A percentile compares a stretch with the other conserved stretches of the same genome.
Conservation (phyloP, 1,140 invertebrate species). For the Panagrolaimus sp. region DNA sequence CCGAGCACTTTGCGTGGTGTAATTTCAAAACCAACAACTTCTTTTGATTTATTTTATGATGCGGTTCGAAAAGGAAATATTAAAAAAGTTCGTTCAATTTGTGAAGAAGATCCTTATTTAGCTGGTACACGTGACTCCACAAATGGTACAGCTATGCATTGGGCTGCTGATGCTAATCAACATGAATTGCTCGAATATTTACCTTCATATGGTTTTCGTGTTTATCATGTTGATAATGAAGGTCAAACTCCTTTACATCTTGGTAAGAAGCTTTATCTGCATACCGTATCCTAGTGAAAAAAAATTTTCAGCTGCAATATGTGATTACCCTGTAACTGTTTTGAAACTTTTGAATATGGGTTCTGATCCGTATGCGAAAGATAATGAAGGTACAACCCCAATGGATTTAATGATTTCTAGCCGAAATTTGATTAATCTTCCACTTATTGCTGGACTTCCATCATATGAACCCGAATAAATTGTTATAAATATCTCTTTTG, state of each 20-base stretch:
- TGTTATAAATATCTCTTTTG: too few species aligned
- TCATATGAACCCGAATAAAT: too few species aligned
- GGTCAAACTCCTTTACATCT: background rate
- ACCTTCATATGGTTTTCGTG: background rate
- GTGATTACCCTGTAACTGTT: background rate
- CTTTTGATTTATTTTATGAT: background rate
- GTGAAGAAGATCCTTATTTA: background rate
- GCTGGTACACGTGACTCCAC: background rate
- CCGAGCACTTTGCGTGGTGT: background rate
- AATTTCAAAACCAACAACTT: background rate
- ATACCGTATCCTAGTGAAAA: too few species aligned
- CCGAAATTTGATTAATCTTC: too few species aligned
- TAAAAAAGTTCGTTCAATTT: background rate
- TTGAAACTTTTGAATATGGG: background rate
- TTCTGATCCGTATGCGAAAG: background rate
- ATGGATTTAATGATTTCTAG: background rate
- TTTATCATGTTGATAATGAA: background rate
- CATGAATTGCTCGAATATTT: background rate
- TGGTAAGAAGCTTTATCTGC: background rate
- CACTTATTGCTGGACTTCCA: too few species aligned
- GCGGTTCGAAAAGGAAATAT: background rate
- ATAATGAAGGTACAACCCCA: background rate
- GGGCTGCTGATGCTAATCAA: conserved; percentile 2
- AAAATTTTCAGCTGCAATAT: background rate
- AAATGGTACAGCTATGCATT: background rate